Evolutionary conservation across 2,797 vertebrate genomes (phyloP).

Genomic region (Perodicticus potto): DNA sequence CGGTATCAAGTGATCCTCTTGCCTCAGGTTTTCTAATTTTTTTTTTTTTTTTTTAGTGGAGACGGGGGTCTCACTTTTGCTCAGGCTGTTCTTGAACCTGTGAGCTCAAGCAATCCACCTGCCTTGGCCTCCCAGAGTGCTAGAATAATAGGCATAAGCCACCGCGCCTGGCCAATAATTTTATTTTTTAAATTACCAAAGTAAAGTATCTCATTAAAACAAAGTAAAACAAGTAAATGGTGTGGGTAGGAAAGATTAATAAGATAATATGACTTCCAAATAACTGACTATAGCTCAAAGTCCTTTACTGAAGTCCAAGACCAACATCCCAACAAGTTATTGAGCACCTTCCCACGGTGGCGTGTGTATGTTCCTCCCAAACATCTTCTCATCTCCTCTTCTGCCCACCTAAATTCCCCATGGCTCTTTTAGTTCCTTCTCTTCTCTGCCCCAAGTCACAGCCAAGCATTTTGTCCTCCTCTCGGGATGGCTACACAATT

Average conservation of each 20-base stretch:
- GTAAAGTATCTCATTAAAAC: conserved; percentile 9
- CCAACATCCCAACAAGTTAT: background rate
- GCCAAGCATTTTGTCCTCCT: background rate
- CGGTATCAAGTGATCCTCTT: no score
- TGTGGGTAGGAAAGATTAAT: background rate
- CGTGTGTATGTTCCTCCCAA: background rate
- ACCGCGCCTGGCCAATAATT: background rate
- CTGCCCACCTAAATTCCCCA: background rate
- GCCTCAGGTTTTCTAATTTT: no score
- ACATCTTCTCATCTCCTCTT: background rate
- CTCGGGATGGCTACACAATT: background rate
- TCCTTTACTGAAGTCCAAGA: background rate
- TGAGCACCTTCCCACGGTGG: fast-evolving
- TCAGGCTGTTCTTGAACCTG: no score
- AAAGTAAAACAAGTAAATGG: background rate
- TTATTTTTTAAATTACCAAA: conserved; percentile 27
- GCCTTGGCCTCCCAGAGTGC: no score
- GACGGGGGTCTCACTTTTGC: no score
- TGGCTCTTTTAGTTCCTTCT: background rate
- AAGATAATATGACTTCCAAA: background rate
- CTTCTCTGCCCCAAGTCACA: no score
- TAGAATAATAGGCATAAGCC: no score
- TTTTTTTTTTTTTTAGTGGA: no score
- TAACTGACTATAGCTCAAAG: background rate
- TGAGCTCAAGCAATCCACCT: no score